Percentiles rank a stretch among this genome's conserved stretches.
These are phyloP conservation scores for Limanda limanda DNA, from an alignment of 2,113 vertebrate species.

Conservation along the genomic window DNA sequence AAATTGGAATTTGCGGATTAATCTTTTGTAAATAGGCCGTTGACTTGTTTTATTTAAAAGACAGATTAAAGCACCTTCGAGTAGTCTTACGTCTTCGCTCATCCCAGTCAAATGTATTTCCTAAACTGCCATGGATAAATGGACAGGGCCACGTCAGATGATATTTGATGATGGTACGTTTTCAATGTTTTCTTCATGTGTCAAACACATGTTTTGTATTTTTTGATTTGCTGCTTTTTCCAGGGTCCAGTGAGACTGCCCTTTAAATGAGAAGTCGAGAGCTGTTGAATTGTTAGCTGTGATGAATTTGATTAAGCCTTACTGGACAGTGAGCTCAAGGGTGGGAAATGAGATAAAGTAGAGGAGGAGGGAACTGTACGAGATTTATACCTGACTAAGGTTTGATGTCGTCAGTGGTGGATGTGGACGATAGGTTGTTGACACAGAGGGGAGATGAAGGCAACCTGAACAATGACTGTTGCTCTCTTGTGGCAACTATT, in stretches of 20 bases:
- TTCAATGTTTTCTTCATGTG: conserved; percentile 38
- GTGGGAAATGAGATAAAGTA: conserved; percentile 18
- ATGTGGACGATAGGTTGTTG: conserved; percentile 9
- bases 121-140: conserved; percentile 48
- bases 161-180: conserved; percentile 56
- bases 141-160: conserved; percentile 33
- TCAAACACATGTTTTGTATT: conserved; percentile 55
- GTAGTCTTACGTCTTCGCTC: conserved; percentile 35
- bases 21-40: conserved; percentile 68
- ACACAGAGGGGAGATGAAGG: background rate
- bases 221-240: conserved; percentile 71
- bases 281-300: conserved; percentile 48
- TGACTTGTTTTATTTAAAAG: conserved; percentile 54
- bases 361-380: conserved; percentile 20
- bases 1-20: conserved; percentile 62
- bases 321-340: conserved; percentile 19
- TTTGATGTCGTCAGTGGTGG: background rate
- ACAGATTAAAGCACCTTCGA: conserved; percentile 66
- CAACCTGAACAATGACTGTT: conserved; percentile 16
- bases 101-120: conserved; percentile 34
- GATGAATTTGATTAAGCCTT: conserved; percentile 41
- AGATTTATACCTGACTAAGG: conserved; percentile 11
- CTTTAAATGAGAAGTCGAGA: conserved; percentile 53
- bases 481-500: conserved; percentile 54
- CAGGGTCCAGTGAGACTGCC: conserved; percentile 60